These are phyloP conservation scores for Cinclus cinclus DNA, from an alignment of 2,113 vertebrate species.

Conservation along the genomic window DNA sequence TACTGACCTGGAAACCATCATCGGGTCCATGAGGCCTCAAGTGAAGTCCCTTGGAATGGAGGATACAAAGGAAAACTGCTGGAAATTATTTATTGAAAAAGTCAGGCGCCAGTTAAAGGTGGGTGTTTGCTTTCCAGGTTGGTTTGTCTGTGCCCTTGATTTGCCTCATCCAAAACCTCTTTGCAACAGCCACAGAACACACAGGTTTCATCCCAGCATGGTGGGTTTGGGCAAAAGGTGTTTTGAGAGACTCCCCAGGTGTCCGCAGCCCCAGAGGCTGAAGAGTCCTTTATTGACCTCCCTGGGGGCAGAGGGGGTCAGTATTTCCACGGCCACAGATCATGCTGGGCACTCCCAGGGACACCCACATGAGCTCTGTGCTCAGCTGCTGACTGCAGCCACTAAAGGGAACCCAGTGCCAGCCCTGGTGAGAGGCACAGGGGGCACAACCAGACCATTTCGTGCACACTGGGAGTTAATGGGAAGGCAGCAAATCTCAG, in stretches of 20 bases:
- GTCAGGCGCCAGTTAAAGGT: constrained; percentile 77
- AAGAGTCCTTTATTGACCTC: background rate
- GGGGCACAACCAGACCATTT: background rate
- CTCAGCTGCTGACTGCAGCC: background rate
- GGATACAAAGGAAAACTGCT: constrained; percentile 71
- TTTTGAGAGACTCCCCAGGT: background rate
- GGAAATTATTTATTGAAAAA: constrained; percentile 78
- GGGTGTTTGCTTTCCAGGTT: background rate
- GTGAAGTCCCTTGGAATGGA: constrained; percentile 68
- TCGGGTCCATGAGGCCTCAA: constrained; percentile 71
- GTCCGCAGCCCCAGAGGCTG: background rate
- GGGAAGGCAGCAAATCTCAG: background rate
- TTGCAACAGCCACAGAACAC: background rate
- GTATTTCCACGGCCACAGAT: rapidly evolving
- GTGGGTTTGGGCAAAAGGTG: background rate
- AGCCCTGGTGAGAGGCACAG: background rate
- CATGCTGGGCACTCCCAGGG: background rate
- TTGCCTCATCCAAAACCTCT: background rate
- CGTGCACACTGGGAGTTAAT: rapidly evolving
- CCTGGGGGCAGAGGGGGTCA: background rate
- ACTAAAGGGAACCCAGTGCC: background rate
- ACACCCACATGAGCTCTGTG: rapidly evolving
- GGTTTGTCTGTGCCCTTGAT: background rate
- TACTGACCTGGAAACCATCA: constrained; percentile 68
- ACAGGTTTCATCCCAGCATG: rapidly evolving